These are phyloP conservation scores for Pegoplata infirma DNA, from an alignment of 2,888 invertebrate genomes.

Conservation along the genomic window DNA sequence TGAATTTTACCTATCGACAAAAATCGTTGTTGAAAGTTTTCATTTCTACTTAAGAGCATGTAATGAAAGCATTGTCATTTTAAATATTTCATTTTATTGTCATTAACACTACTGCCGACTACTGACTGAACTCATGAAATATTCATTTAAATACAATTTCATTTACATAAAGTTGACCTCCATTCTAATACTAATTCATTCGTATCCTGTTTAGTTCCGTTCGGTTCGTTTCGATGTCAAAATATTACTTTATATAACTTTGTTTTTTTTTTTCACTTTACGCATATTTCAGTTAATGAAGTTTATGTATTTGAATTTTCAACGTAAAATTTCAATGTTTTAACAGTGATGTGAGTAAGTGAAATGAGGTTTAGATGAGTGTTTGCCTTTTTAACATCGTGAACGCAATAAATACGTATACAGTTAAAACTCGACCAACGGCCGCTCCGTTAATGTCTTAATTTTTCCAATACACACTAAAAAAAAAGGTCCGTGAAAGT, in stretches of 20 bases:
- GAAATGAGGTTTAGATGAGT: constrained; percentile 1
- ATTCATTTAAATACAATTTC: constrained; percentile 37
- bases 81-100: constrained; percentile 55
- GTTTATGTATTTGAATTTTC: constrained; percentile 17
- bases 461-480: too few species aligned
- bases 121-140: constrained; percentile 45
- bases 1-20: constrained; percentile 23
- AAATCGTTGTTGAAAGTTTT: constrained; percentile 12
- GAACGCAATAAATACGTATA: too few species aligned
- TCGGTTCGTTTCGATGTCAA: background rate
- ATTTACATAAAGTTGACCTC: constrained; percentile 40
- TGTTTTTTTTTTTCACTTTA: constrained; percentile 12
- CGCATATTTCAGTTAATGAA: constrained; percentile 30
- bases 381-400: background rate
- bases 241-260: constrained; percentile 12
- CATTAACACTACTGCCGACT: constrained; percentile 44
- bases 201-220: too few species aligned
- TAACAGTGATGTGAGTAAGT: background rate
- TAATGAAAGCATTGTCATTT: constrained; percentile 41
- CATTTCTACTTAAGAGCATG: background rate
- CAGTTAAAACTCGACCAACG: too few species aligned
- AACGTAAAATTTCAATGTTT: background rate
- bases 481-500: too few species aligned
- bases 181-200: too few species aligned
- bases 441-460: too few species aligned